These are phyloP conservation scores for Takifugu bimaculatus DNA, from an alignment of 2,113 vertebrate species.

Conservation along the genomic window DNA sequence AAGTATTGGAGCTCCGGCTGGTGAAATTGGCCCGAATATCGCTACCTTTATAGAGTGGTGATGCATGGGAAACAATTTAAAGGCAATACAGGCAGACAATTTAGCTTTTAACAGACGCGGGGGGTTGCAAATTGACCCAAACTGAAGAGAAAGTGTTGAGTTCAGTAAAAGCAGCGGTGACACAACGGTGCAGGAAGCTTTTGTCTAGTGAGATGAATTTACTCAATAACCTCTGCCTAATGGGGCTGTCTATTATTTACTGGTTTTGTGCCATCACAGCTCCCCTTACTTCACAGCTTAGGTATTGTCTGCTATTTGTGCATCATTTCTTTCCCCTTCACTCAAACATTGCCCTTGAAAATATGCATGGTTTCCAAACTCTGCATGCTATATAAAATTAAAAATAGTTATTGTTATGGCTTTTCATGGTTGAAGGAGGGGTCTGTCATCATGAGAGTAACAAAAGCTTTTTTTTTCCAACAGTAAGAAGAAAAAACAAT, in stretches of 20 bases:
- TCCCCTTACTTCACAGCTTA: slow-evolving; percentile 18
- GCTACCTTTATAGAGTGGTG: slow-evolving; percentile 34
- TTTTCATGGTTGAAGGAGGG: too few relatives aligned
- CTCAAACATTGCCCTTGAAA: slow-evolving; percentile 5
- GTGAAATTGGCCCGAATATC: slow-evolving; percentile 22
- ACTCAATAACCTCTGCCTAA: slow-evolving; percentile 53
- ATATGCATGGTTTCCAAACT: too few relatives aligned
- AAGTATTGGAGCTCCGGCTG: slow-evolving; percentile 7
- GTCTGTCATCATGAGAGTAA: too few relatives aligned
- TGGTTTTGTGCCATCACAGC: slow-evolving; percentile 33
- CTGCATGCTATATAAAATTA: too few relatives aligned
- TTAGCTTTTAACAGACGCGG: slow-evolving; percentile 44
- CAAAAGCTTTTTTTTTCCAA: too few relatives aligned
- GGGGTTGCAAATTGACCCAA: slow-evolving; percentile 41
- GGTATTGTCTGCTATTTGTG: slow-evolving; percentile 28
- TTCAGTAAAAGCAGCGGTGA: slow-evolving; percentile 39
- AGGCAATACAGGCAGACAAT: slow-evolving; percentile 37
- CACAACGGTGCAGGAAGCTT: slow-evolving; percentile 43
- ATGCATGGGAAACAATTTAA: slow-evolving; percentile 47
- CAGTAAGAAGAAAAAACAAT: too few relatives aligned
- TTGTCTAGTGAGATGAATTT: slow-evolving; percentile 58
- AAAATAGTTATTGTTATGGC: too few relatives aligned
- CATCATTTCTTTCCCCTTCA: slow-evolving; percentile 15
- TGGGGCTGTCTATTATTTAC: slow-evolving; percentile 55
- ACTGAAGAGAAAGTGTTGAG: slow-evolving; percentile 50